Base-by-base conservation (phyloP, 2,888 invertebrate species). In the Mimumesa dahlbomi region DNA sequence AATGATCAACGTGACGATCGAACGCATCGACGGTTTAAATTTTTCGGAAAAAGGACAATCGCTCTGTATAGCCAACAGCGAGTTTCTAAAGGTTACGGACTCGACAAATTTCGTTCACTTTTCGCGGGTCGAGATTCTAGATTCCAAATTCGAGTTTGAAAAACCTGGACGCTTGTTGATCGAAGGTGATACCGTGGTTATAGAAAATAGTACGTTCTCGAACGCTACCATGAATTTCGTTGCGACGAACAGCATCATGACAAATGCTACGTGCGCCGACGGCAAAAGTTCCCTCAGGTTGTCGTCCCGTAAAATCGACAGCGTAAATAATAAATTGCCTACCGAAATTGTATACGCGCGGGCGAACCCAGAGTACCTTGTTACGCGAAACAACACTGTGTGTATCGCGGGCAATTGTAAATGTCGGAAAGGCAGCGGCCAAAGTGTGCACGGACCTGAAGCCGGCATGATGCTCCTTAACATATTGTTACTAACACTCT, bases 391-490 rank as follows among this genome's bases (percentile, higher is more conserved):
- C 38, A 86, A 86, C 36, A 86, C 79, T 1, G 83, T 86, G 0
- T 86, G 86, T 54, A 81, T 77, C 16, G 86, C 85, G 0, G 86
- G 85, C 0, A 79, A 84, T 49, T 86, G 86, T 61, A 81, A 81
- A 25, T 86, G 85, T 50, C 78, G 70, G 1, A 73, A 81, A 36
- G 82, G 71, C 16, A 67, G 59, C 9, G 74, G 73, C 3, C 72
- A 80, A 34, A 31, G 6, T 14, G 5, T 16, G 1, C 31, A 7
- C 0, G 42, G 9, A 5, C n/a, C 1, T n/a, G n/a, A n/a, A n/a
- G n/a, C n/a, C n/a, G n/a, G n/a, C n/a, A n/a, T n/a, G n/a, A n/a
- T n/a, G n/a, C n/a, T n/a, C n/a, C n/a, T n/a, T n/a, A n/a, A n/a
- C n/a, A n/a, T n/a, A n/a, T n/a, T n/a, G n/a, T n/a, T n/a, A n/a